These are phyloP conservation scores for Choloepus didactylus DNA, from an alignment of 2,797 vertebrate genomes.

Conservation along the genomic window DNA sequence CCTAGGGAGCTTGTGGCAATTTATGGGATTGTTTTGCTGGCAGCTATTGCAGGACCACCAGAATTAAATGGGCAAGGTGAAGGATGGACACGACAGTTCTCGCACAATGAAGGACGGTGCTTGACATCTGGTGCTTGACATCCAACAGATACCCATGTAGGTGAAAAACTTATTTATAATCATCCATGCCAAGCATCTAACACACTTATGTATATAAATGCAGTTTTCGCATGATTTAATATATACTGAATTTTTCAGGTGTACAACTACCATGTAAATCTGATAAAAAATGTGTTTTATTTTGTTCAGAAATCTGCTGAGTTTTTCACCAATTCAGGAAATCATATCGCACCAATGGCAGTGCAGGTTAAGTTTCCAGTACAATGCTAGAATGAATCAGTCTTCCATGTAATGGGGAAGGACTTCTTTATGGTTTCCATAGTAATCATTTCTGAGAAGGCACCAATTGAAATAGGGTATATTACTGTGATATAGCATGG, in stretches of 20 bases:
- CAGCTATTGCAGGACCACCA: neutral
- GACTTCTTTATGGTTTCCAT: neutral
- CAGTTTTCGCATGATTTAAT: neutral
- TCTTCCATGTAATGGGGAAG: neutral
- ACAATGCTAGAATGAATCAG: neutral
- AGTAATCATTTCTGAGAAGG: too few species aligned
- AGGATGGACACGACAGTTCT: neutral
- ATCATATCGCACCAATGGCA: neutral
- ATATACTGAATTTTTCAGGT: neutral
- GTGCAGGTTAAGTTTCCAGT: neutral
- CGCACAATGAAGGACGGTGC: neutral
- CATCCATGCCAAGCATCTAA: neutral
- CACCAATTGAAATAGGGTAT: neutral
- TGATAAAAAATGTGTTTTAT: neutral
- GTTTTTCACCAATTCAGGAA: conserved; percentile 13
- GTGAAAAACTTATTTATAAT: neutral
- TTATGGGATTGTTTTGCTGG: neutral
- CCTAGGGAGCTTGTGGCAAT: neutral
- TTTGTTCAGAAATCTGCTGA: neutral
- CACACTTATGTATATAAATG: neutral
- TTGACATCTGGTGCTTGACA: too few species aligned
- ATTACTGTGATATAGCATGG: too few species aligned
- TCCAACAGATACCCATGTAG: neutral
- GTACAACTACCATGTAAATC: neutral
- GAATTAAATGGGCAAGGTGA: neutral